Base-by-base conservation (phyloP, 2,113 vertebrate genomes). In the Urocynchramus pylzowi region DNA sequence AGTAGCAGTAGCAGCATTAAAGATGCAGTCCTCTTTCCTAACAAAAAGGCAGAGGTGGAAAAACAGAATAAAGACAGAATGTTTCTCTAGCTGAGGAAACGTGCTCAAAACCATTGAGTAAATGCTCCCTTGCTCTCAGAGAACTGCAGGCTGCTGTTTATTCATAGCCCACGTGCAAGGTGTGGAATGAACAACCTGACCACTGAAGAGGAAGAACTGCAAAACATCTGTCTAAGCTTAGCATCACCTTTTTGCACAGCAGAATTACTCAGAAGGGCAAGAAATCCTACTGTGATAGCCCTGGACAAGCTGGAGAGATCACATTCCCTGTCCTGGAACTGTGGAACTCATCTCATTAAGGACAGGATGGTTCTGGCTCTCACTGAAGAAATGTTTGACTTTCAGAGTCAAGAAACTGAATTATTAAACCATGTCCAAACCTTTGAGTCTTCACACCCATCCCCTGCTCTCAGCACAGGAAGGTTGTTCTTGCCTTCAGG, bases 1-100 rank as follows among this genome's bases (percentile, higher is more conserved):
- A 96, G 31, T 14, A 81, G 54, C 80, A n/a, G n/a, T n/a, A n/a
- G n/a, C n/a, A n/a, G 79, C 92, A 94, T 89, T 93, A 96, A 94
- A 95, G 81, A 94, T 60, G 64, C 60, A 82, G 89, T 49, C 56
- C 81, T 93, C 81, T 60, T 30, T 37, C 42, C 75, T 64, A 74
- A 69, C 77, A 87, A 67, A 54, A 73, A 87, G 60, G 61, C 61
- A 85, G 82, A 90, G 69, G 89, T 92, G 81, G 73, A 61, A 95
- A 81, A 90, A 27, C 50, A 78, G 86, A 89, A 90, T 49, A 79
- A 89, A 94, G 78, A 54, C 76, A 78, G 82, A 64, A 41, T 33
- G 67, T 49, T 94, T 89, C 81, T 70, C 42, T 49, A 53, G 60
- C 71, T 65, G 60, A 74, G 61, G n/a, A 24, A 93, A 84, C n/a